Conservation (phyloP, 2,888 invertebrate species). For the Cryptus viduatorius region DNA sequence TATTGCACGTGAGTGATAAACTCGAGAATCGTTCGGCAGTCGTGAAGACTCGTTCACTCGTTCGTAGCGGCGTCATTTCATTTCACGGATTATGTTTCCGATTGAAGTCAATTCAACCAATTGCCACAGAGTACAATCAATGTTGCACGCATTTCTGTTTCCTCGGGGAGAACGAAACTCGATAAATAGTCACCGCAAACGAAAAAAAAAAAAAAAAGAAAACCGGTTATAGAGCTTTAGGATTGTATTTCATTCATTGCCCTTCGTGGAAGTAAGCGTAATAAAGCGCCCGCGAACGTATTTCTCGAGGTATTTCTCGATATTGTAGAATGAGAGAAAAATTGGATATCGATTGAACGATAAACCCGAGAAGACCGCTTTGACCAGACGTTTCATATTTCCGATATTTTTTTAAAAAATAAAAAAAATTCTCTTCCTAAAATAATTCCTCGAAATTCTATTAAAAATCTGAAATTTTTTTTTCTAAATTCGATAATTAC, state of each 20-base stretch:
- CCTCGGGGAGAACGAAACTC: background rate
- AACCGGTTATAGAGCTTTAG: background rate
- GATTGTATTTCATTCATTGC: background rate
- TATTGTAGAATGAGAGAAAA: no score
- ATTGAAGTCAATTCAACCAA: conserved; percentile 54
- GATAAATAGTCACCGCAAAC: background rate
- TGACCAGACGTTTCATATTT: no score
- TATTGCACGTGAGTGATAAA: background rate
- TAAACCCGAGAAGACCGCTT: no score
- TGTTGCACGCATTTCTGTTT: conserved; percentile 43
- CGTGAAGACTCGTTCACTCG: background rate
- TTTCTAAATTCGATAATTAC: no score
- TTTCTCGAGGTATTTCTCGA: no score
- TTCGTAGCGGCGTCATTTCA: conserved; percentile 36
- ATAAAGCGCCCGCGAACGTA: no score
- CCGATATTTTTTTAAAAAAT: no score
- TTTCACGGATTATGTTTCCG: conserved; percentile 47
- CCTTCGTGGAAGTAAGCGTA: background rate
- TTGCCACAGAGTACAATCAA: conserved; percentile 42
- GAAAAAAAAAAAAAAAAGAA: background rate
- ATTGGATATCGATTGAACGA: no score
- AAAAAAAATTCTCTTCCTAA: no score
- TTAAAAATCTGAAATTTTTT: no score
- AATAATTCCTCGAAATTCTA: no score
- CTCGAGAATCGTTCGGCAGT: background rate